Evolutionary conservation across 2,888 invertebrate species (phyloP), one percentile per base, ranked within the genome.

Genomic region (Merodon equestris): DNA sequence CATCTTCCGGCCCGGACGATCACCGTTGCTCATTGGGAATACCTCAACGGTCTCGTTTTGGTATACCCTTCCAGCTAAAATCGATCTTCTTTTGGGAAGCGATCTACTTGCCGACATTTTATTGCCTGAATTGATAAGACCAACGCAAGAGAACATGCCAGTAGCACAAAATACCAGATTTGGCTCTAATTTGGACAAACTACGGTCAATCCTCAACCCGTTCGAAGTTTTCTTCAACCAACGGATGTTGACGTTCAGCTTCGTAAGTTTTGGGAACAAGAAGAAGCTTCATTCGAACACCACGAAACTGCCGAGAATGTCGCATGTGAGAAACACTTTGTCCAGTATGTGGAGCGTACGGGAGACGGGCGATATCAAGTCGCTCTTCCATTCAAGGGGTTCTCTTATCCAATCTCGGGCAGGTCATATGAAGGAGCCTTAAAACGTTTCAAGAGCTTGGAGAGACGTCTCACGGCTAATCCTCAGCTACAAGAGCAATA

Each of bases 321-420:
- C 36, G 57, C 27, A 27, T 58, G 67, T 36, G 58, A 68, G 44
- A 18, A 68, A 38, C 50, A 68, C 38, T n/a, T 57, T 14, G 3
- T 54, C 27, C 58, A 38, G n/a, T n/a, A n/a, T n/a, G n/a, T n/a
- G n/a, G n/a, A n/a, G n/a, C n/a, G n/a, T n/a, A n/a, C n/a, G n/a
- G n/a, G n/a, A n/a, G n/a, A n/a, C n/a, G n/a, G n/a, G n/a, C n/a
- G n/a, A n/a, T n/a, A n/a, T 17, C 42, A 58, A 57, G 51, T 68
- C 44, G 51, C 68, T 12, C 17, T 66, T 2, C 27, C 53, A 1
- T 45, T 56, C 36, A 64, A 53, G 13, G 58, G 34, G 34, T 34
- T 38, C 27, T 9, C 45, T 53, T 19, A 42, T 36, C 64, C 54
- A 27, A 7, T 27, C 27, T 27, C 7, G 3, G 27, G 27, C 27